These are phyloP conservation scores for Aculops lycopersici DNA, from an alignment of 1,140 invertebrate genomes.

Conservation along the genomic window DNA sequence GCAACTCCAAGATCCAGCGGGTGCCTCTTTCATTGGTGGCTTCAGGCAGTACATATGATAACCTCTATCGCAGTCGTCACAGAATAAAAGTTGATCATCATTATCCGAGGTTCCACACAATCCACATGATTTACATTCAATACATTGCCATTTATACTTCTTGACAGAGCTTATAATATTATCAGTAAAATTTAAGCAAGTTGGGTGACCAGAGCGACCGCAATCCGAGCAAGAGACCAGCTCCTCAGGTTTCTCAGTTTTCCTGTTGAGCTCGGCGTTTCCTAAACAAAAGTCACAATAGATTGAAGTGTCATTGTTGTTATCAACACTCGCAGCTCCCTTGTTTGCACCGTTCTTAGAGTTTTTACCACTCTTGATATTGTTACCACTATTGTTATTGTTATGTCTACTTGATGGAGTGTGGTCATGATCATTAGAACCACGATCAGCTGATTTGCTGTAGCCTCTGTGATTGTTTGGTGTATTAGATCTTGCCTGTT, in stretches of 20 bases:
- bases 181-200: constrained; percentile 82
- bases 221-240: constrained; percentile 92
- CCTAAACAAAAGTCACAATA: constrained; percentile 97
- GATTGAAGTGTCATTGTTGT: constrained; percentile 22
- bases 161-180: constrained; percentile 95
- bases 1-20: constrained; percentile 91
- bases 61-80: constrained; percentile 95
- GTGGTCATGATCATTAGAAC: too few relatives aligned
- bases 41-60: constrained; percentile 98
- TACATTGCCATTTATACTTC: constrained; percentile 96
- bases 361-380: too few relatives aligned
- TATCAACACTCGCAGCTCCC: background rate
- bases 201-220: constrained; percentile 76
- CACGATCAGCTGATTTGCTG: background rate
- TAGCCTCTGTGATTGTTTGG: background rate
- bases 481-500: background rate
- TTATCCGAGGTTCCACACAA: constrained; percentile 96
- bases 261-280: constrained; percentile 73
- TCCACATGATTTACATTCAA: constrained; percentile 98
- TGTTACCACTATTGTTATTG: background rate
- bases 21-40: constrained; percentile 40
- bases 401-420: background rate
- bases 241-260: constrained; percentile 73
- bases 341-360: too few relatives aligned
- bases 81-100: constrained; percentile 92